Evolutionary conservation across 2,113 vertebrate species (phyloP).

Genomic region (Oreocharis arfaki): DNA sequence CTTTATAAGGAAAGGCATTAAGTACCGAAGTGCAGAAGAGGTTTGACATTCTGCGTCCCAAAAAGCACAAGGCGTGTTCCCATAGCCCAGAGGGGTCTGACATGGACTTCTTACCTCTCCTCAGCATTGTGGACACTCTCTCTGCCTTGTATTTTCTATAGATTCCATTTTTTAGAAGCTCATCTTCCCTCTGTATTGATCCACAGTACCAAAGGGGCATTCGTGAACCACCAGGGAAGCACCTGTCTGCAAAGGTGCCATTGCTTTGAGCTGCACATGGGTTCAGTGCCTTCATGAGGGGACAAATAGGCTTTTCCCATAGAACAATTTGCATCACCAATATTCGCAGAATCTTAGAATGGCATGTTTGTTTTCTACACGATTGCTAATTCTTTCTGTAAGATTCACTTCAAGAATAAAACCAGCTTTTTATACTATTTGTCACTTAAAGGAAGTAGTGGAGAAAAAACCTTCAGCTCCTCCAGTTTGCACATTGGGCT

Average conservation of each 20-base stretch:
- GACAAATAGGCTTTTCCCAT: neutral
- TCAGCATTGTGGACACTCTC: neutral
- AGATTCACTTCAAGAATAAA: neutral
- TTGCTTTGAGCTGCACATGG: neutral
- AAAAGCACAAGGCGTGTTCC: neutral
- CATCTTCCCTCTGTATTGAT: neutral
- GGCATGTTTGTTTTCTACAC: neutral
- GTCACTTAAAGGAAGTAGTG: neutral
- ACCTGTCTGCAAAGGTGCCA: fast-evolving
- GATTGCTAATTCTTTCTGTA: neutral
- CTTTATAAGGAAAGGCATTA: neutral
- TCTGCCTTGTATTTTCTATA: neutral
- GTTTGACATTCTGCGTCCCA: neutral
- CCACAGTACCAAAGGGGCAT: fast-evolving
- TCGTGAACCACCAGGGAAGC: fast-evolving
- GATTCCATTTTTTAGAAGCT: neutral
- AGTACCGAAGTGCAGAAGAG: neutral
- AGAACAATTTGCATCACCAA: neutral
- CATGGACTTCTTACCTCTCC: neutral
- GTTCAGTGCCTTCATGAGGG: neutral
- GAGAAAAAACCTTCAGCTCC: neutral
- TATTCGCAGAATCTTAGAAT: neutral
- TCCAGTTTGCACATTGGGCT: neutral
- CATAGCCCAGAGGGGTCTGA: neutral
- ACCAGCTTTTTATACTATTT: neutral